Evolutionary conservation across 2,888 invertebrate species (phyloP).

Genomic region (Idaea aversata): DNA sequence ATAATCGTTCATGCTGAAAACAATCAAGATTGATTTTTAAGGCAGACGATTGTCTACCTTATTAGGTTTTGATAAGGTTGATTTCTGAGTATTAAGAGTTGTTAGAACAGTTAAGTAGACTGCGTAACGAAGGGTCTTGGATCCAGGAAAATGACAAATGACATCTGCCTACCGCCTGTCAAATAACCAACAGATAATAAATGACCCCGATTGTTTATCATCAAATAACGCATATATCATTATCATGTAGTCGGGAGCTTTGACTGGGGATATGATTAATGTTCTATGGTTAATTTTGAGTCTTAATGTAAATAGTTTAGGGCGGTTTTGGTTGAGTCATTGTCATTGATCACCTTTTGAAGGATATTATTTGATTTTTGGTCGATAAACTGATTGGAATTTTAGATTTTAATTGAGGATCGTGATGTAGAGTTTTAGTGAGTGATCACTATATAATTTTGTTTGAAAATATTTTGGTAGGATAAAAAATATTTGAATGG

Average conservation of each 20-base stretch:
- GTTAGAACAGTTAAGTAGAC: constrained; percentile 74
- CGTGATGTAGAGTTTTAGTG: not conserved
- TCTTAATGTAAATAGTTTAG: constrained; percentile 71
- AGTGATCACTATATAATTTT: not conserved
- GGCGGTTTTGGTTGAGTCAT: constrained; percentile 67
- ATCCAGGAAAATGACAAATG: constrained; percentile 83
- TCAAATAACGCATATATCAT: constrained; percentile 81
- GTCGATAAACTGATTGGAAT: constrained; percentile 30
- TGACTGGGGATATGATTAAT: constrained; percentile 73
- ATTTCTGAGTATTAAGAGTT: constrained; percentile 41
- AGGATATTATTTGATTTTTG: constrained; percentile 45
- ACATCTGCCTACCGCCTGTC: constrained; percentile 85
- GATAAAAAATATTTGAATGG: not conserved
- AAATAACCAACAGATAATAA: constrained; percentile 84
- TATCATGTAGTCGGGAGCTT: constrained; percentile 71
- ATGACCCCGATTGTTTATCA: constrained; percentile 83
- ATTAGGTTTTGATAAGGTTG: constrained; percentile 32
- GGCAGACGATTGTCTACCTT: constrained; percentile 43
- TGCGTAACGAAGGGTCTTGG: constrained; percentile 80
- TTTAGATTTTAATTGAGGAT: constrained; percentile 26
- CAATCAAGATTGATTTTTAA: constrained; percentile 76
- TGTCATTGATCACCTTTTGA: constrained; percentile 51
- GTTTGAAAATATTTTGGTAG: not conserved
- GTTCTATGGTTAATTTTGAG: constrained; percentile 78
- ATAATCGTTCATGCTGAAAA: constrained; percentile 81